Evolutionary conservation across 2,113 vertebrate genomes (phyloP), one percentile per base, ranked within the genome.

Genomic region (Caranx ignobilis): DNA sequence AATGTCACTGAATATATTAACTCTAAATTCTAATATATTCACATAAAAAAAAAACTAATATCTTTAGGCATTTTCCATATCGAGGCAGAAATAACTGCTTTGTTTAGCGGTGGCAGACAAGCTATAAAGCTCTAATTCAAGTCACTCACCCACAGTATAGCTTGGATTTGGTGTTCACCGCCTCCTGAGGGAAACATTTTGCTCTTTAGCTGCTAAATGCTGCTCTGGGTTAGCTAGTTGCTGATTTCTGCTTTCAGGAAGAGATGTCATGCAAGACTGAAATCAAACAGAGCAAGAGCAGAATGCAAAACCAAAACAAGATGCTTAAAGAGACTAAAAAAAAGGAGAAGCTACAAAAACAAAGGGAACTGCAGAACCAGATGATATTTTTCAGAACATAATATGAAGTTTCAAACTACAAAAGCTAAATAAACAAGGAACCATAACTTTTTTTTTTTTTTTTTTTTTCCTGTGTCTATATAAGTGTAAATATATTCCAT

Each of bases 361-460:
- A 8, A 15, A 59, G n/a, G 21, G 32, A 3, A 41, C 47, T 32
- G 21, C 26, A 37, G 6, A 54, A 37, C 16, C 3, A 1, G 8
- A 8, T 68, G 6, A 62, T 35, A 21, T 45, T 76, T 35, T 2
- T 57, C 55, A 57, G 55, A 31, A 31, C 15, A 1, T 13, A 13
- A 57, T 13, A 3, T 15, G 11, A 26, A 69, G 32, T 21, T 26
- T 5, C 4, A 18, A 4, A 8, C 6, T 34, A 18, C 18, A 16
- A 50, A 3, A 19, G 6, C 16, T 18, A 50, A 52, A 12, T 52
- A 18, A 12, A 54, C 47, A n/a, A 54, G 26, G 21, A 68, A 39
- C 34, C 9, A 41, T 41, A 70, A 56, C 56, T 74, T 62, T 19
- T 52, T 64, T 11, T 50, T 21, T 39, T 62, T 74, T 62, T 19